Conservation (phyloP, 2,797 vertebrate genomes). For the Columba guinea region DNA sequence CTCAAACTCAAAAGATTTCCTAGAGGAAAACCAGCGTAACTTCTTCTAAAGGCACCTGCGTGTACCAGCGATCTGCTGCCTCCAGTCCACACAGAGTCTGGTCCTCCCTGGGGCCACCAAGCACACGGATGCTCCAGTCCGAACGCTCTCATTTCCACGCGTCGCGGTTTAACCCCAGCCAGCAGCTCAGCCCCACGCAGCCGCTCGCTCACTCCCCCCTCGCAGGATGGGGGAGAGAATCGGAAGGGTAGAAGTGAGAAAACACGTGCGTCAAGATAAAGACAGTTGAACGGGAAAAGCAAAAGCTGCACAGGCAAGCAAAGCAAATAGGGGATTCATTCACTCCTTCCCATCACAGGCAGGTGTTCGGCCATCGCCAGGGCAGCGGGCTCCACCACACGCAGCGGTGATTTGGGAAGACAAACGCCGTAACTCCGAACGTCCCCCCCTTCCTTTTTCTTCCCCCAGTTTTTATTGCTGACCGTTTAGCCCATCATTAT, state of each 20-base stretch:
- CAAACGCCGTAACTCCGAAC: background rate
- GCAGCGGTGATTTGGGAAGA: rapidly evolving
- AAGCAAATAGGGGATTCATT: background rate
- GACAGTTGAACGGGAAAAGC: background rate
- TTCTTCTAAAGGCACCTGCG: constrained; percentile 14
- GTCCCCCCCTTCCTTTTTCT: background rate
- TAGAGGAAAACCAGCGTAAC: constrained; percentile 68
- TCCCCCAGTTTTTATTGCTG: background rate
- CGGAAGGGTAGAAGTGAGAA: background rate
- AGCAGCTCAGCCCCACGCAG: background rate
- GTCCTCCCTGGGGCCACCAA: background rate
- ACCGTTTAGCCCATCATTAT: background rate
- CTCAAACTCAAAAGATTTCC: constrained; percentile 99
- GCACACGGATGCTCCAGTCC: background rate
- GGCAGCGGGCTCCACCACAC: rapidly evolving
- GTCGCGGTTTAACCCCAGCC: background rate
- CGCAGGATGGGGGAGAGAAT: background rate
- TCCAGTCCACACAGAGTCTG: background rate
- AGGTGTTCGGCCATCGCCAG: background rate
- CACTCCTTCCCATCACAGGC: rapidly evolving
- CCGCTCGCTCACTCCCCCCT: rapidly evolving
- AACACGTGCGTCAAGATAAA: rapidly evolving
- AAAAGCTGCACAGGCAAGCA: background rate
- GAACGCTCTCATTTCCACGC: background rate
- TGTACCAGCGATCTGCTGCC: background rate